Base-by-base conservation (phyloP, 2,888 invertebrate species). In the Dynastes tityus region DNA sequence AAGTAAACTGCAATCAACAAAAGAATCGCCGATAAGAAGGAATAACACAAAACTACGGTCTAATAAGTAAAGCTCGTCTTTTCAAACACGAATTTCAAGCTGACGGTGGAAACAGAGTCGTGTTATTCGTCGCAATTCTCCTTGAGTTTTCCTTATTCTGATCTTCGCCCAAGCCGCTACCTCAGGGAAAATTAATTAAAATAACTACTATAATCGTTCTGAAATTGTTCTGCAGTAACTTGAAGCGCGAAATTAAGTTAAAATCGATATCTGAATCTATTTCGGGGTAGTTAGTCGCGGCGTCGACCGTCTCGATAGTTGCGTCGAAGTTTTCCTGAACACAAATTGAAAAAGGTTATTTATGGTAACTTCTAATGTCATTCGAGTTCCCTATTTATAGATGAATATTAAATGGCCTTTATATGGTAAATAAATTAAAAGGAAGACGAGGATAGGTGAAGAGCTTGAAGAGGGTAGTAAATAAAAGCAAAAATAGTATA, bases 261-360 rank as follows among this genome's bases (percentile, higher is more conserved):
- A 63, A 63, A 32, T 63, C 63, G 29, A 63, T 63, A 63, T 63
- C 63, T 63, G 13, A 63, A 63, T 63, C 63, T 63, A 63, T 32
- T 63, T 63, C 32, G 32, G 63, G 63, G 63, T 32, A 63, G 63
- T 63, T 63, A 63, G 32, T 5, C 32, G 13, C 32, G 63, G 63
- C 32, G 29, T 63, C 13, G 63, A 32, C 27, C 32, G 63, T 13
- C 32, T 29, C 9, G 32, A 63, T 63, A 63, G 29, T 63, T 63
- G 27, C 63, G 29, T 9, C 63, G 63, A 32, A 63, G 63, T 63
- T 63, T 32, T 29, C 29, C 32, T 22, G 13, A 29, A 63, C 32
- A 63, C 37, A 63, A 63, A 63, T 63, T 29, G 63, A 63, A 63
- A 63, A 63, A 29, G 63, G 63, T 63, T 29, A 63, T 63, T 63